Evolutionary conservation across 2,113 vertebrate species (phyloP).

Genomic region (Vulpes vulpes): DNA sequence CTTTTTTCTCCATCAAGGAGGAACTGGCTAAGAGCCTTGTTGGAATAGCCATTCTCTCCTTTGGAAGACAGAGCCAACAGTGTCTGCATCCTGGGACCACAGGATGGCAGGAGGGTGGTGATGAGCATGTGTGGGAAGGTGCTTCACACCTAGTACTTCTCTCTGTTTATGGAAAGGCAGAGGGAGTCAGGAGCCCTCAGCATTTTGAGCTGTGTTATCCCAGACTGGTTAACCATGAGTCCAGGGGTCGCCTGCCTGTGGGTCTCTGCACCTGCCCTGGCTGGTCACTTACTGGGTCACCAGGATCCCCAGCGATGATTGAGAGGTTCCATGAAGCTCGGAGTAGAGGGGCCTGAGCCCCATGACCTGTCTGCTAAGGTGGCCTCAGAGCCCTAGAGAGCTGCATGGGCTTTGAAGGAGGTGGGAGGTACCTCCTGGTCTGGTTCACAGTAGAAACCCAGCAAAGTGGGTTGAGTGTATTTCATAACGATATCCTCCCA

Average conservation of each 20-base stretch:
- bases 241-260: background rate
- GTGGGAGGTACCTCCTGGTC: background rate
- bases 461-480: background rate
- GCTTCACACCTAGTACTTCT: background rate
- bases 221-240: background rate
- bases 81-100: background rate
- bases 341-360: background rate
- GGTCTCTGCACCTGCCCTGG: background rate
- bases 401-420: background rate
- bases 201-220: background rate
- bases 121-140: background rate
- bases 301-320: background rate
- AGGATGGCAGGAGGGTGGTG: background rate
- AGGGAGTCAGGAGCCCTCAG: background rate
- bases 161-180: background rate
- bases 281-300: background rate
- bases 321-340: background rate
- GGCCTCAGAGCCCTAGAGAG: background rate
- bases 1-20: background rate
- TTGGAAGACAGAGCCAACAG: background rate
- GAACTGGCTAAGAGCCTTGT: background rate
- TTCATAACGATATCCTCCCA: background rate
- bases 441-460: background rate
- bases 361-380: background rate
- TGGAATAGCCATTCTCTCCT: background rate